Evolutionary conservation across 30 jellyfish, hydroid and myxozoan species (phyloP), one percentile per base, ranked within the genome.

Genomic region (Hydractinia symbiolongicarpus): DNA sequence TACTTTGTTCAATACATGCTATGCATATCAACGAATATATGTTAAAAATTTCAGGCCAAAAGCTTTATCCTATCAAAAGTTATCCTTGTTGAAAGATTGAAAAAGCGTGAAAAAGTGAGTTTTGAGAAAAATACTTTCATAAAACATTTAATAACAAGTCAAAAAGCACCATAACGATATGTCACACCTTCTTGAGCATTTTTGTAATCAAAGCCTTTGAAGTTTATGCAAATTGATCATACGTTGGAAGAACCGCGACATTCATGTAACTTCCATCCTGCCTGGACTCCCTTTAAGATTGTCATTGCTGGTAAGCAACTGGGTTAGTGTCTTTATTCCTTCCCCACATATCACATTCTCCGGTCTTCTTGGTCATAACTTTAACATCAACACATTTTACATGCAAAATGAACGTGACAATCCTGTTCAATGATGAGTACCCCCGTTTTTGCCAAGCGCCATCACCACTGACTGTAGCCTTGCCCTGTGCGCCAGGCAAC

Each of bases 361-460:
- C 61, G 62, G 81, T 52, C 40, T 82, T 54, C 70, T 82, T 82
- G n/a, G 90, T 72, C 69, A 82, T 64, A 21, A 73, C 88, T 73
- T 82, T 81, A 82, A n/a, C n/a, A 53, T 83, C 87, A 19, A 84
- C 72, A 55, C 88, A 61, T 67, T 84, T 84, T 71, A 84, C 84
- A 11, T 84, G 84, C 44, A 77, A 77, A 19, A 82, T 82, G 51
- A 82, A 69, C 6, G 81, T 82, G 13, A 84, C 89, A 17, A 82
- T 89, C 61, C 94, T 89, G 72, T 84, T 84, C 49, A 84, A 68
- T 6, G 94, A 84, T 9, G 86, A 58, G 81, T 50, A 77, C 17
- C 94, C 94, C 5, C 94, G 64, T 52, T 84, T 84, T 66, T 84
- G 94, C 89, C 94, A 84, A 9, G 94, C 88, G 13, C 94, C 88